phyloP scores from a whole-genome alignment of 2,113 vertebrate species.

The Vulpes vulpes region DNA sequence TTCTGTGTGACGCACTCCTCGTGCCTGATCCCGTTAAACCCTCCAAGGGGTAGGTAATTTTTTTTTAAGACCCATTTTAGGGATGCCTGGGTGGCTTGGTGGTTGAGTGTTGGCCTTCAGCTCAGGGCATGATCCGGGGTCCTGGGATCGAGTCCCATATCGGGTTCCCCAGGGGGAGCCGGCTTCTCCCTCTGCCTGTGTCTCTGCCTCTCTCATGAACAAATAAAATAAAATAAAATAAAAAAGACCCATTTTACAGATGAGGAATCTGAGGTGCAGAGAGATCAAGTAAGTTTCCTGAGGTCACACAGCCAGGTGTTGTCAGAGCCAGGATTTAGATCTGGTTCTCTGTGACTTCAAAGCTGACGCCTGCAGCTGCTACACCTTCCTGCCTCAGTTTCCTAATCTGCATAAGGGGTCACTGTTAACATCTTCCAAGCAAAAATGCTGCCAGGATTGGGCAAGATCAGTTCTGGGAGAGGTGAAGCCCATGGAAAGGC shows the following conservation, averaged over 20 bases:
- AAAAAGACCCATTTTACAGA: neutral
- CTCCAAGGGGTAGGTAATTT: neutral
- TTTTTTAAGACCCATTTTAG: neutral
- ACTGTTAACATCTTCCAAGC: neutral
- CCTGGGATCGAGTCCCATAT: too few relatives aligned
- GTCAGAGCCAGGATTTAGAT: neutral
- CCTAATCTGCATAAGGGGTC: neutral
- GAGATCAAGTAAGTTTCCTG: neutral
- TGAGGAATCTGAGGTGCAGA: neutral
- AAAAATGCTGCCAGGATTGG: neutral
- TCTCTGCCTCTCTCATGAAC: too few relatives aligned
- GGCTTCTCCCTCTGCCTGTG: too few relatives aligned
- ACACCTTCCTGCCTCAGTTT: neutral
- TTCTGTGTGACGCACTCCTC: too few relatives aligned
- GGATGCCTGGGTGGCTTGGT: too few relatives aligned
- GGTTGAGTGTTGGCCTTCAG: too few relatives aligned
- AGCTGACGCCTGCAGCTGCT: neutral
- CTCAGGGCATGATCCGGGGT: too few relatives aligned
- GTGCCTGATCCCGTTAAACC: neutral
- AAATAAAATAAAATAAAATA: too few relatives aligned
- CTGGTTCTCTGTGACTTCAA: neutral
- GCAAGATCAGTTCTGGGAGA: rapidly evolving
- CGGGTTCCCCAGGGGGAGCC: too few relatives aligned
- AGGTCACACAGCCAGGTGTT: neutral
- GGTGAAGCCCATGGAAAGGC: rapidly evolving